A percentile compares a stretch with the other conserved stretches of the same genome.
phyloP scores from a whole-genome alignment of 2,888 invertebrate genomes.

The Trisateles emortualis region DNA sequence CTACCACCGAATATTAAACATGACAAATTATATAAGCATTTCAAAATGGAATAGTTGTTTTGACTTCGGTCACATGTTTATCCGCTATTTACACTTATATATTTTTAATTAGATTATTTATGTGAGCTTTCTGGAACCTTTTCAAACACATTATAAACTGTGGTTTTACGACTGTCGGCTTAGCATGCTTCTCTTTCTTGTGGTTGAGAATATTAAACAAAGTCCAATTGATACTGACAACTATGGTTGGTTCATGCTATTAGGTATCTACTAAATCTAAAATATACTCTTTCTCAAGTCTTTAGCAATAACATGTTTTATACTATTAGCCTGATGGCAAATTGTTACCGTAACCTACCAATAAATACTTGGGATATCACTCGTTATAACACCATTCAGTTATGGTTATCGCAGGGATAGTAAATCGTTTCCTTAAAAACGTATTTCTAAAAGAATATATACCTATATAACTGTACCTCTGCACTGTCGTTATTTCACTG shows the following conservation, averaged over 20 bases:
- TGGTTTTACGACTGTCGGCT: conserved; percentile 39
- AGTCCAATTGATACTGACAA: conserved; percentile 35
- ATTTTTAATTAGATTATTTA: conserved; percentile 54
- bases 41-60: conserved; percentile 55
- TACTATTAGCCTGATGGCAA: no score
- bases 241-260: conserved; percentile 1
- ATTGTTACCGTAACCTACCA: no score
- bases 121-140: conserved; percentile 46
- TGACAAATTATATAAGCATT: conserved; percentile 60
- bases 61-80: conserved; percentile 58
- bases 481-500: no score
- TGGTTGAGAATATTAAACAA: conserved; percentile 36
- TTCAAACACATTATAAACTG: conserved; percentile 47
- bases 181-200: conserved; percentile 30
- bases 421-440: no score
- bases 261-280: neutral
- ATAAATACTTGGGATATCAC: no score
- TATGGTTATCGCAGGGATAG: no score
- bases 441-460: no score
- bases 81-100: conserved; percentile 51
- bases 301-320: no score
- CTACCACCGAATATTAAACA: conserved; percentile 49
- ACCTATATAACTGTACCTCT: no score
- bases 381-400: no score
- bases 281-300: no score